Conservation (phyloP, 2,797 vertebrate genomes). For the Cichlasoma orientale region DNA sequence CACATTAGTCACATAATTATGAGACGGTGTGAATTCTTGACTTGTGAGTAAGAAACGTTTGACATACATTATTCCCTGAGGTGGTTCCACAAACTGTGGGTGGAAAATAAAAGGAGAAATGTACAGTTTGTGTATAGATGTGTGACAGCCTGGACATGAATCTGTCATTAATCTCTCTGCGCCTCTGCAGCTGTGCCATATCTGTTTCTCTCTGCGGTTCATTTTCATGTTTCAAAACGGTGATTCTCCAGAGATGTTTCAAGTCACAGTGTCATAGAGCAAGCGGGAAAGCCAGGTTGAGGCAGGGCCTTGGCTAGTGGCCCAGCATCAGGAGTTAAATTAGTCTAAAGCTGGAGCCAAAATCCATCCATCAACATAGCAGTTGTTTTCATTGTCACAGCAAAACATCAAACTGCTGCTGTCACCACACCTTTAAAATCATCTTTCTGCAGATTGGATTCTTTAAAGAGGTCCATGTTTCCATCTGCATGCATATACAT, state of each 20-base stretch:
- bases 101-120: background rate
- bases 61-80: background rate
- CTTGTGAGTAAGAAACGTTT: background rate
- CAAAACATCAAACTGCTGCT: background rate
- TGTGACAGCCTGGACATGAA: background rate
- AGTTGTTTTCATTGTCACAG: conserved; percentile 23
- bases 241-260: background rate
- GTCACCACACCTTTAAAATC: background rate
- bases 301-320: conserved; percentile 16
- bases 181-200: conserved; percentile 6
- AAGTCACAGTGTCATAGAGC: background rate
- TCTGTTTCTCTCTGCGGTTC: background rate
- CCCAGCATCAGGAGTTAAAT: conserved; percentile 27
- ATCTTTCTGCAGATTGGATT: background rate
- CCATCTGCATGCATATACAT: background rate
- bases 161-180: conserved; percentile 2
- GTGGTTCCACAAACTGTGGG: background rate
- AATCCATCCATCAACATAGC: conserved; percentile 22
- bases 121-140: background rate
- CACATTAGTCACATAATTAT: background rate
- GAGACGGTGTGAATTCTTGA: background rate
- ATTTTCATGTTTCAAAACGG: conserved; percentile 6
- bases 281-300: conserved; percentile 2
- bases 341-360: conserved; percentile 1
- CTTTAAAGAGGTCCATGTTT: background rate